Conservation (phyloP, 2,113 vertebrate genomes). For the Hemibagrus wyckioides region DNA sequence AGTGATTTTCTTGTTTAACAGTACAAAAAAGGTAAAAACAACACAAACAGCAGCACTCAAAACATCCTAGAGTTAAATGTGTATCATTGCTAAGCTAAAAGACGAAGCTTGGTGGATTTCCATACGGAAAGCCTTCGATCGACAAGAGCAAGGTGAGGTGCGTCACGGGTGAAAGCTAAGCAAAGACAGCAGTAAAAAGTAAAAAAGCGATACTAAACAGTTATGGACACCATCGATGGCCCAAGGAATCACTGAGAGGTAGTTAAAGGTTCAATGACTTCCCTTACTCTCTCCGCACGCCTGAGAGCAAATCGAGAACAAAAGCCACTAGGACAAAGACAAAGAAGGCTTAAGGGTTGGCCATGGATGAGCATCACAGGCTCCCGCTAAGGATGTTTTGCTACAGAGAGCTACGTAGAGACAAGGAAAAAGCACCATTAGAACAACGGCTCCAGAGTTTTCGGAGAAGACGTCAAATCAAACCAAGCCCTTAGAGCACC, state of each 20-base stretch:
- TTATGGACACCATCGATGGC: constrained; percentile 12
- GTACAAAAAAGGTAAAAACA: background rate
- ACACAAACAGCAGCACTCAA: background rate
- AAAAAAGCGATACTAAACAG: background rate
- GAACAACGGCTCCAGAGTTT: background rate
- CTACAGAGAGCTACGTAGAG: constrained; percentile 32
- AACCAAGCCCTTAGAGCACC: constrained; percentile 32
- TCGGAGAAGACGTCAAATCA: constrained; percentile 13
- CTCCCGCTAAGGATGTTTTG: background rate
- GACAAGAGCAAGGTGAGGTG: background rate
- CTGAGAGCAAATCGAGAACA: background rate
- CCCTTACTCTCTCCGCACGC: background rate
- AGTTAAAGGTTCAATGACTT: constrained; percentile 38
- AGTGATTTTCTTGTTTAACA: background rate
- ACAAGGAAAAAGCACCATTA: constrained; percentile 32
- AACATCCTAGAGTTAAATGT: background rate
- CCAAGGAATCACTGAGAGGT: constrained; percentile 52
- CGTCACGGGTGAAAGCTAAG: background rate
- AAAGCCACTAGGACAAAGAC: background rate
- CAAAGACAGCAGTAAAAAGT: too few species aligned
- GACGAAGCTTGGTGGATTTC: background rate
- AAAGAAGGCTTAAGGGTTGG: background rate
- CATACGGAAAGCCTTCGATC: background rate
- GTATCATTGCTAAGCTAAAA: background rate
- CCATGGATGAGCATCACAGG: background rate